These are phyloP conservation scores for Actias luna DNA, from an alignment of 2,888 invertebrate species.

Conservation along the genomic window DNA sequence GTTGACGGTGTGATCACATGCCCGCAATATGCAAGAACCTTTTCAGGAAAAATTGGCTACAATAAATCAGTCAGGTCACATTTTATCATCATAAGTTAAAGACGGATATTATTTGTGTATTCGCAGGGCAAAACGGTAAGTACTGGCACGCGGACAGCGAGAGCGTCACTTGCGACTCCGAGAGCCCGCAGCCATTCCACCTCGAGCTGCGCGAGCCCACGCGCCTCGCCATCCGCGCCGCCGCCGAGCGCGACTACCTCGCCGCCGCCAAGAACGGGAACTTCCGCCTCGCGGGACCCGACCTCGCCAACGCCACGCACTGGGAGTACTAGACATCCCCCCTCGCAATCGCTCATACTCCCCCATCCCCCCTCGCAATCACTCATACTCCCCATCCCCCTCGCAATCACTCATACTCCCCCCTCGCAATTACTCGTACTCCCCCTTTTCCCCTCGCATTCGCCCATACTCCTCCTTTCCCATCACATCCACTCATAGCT, in stretches of 20 bases:
- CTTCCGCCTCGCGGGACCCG: constrained; percentile 91
- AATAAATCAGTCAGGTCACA: no score
- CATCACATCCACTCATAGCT: no score
- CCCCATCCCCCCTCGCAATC: background rate
- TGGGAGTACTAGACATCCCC: constrained; percentile 91
- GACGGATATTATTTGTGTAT: constrained; percentile 21
- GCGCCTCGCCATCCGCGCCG: constrained; percentile 93
- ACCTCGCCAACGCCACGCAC: constrained; percentile 91
- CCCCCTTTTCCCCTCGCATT: no score
- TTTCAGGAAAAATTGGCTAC: no score
- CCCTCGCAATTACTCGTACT: no score
- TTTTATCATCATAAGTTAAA: no score
- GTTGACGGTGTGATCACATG: no score
- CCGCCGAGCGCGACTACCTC: constrained; percentile 88
- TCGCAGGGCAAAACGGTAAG: constrained; percentile 95
- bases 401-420: background rate
- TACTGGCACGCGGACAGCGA: constrained; percentile 97
- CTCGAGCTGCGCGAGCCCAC: constrained; percentile 96
- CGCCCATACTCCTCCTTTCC: no score
- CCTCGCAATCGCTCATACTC: background rate
- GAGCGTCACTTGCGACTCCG: constrained; percentile 92
- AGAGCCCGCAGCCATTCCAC: constrained; percentile 91
- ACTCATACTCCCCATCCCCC: background rate
- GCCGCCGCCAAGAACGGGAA: constrained; percentile 95
- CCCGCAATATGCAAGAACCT: no score